These are phyloP conservation scores for Lathamus discolor DNA, from an alignment of 2,113 vertebrate species.

Conservation along the genomic window DNA sequence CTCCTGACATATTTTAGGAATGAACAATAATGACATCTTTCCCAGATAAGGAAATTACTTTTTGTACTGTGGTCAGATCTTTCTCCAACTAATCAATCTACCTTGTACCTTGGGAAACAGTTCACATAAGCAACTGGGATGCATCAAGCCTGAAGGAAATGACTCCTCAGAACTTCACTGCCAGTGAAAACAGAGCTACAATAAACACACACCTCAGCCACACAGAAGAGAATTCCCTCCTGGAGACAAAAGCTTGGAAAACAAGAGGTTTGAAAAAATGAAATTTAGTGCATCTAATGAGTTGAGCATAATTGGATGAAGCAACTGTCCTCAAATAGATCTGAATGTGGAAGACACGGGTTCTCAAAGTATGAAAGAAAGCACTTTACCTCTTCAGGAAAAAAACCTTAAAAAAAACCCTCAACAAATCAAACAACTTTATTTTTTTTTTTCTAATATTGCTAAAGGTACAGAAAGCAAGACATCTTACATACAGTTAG, in stretches of 20 bases:
- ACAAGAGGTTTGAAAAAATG: neutral
- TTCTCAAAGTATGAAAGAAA: neutral
- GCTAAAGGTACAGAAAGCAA: neutral
- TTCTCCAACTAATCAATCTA: conserved; percentile 9
- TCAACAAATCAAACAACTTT: neutral
- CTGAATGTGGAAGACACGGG: neutral
- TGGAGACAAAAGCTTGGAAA: neutral
- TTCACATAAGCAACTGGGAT: neutral
- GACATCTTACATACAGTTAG: neutral
- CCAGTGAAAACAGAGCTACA: neutral
- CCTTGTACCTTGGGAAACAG: neutral
- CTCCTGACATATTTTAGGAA: conserved; percentile 19
- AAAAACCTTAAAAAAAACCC: accelerated
- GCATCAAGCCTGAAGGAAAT: conserved; percentile 18
- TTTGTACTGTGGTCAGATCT: neutral
- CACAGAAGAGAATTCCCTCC: neutral
- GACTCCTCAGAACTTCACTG: neutral
- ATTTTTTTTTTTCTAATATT: neutral
- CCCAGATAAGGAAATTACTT: conserved; percentile 40
- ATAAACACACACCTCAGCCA: neutral
- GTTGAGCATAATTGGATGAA: neutral
- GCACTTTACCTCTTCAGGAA: neutral
- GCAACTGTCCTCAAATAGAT: neutral
- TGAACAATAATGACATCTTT: conserved; percentile 9
- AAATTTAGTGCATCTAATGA: neutral